Evolutionary conservation across 2,888 invertebrate species (phyloP), one percentile per base, ranked within the genome.

Genomic region (Heliconius charithonia): DNA sequence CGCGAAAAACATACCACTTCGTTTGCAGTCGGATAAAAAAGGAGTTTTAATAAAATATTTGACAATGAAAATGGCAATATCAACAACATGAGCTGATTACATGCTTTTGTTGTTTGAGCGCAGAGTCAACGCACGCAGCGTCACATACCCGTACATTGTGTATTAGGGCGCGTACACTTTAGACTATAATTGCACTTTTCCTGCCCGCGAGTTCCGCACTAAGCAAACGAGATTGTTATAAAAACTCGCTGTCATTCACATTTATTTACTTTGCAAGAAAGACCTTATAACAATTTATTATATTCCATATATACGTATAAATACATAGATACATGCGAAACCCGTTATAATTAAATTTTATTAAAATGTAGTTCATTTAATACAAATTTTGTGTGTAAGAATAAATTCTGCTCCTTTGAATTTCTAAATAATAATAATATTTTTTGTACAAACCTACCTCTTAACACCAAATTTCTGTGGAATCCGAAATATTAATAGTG

Each of bases 151-250:
- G 71, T 79, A 45, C 82, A 83, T 83, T 83, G 41, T 69, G 25
- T 41, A 69, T 80, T 80, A 81, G 83, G 82, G 81, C 78, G 83
- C 78, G 65, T 81, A 82, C 79, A 83, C 80, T 71, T 81, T 73
- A 79, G 76, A 80, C 78, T 79, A 79, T 89, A 88, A 89, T 88
- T 88, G 84, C 82, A 83, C 80, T 85, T 85, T 86, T 86, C 88
- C 86, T 86, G 86, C 84, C 78, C 78, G 74, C 65, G 62, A 81
- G 81, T 85, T 85, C 85, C 86, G 84, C 83, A 81, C 78, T 81
- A 82, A 81, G 78, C 78, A 82, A 81, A 79, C 78, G 76, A 80
- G 79, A 82, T 83, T 82, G 78, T 80, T 78, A 81, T 81, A 79
- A 75, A 83, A 80, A 77, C 66, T 77, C 7, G 69, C 65, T 69